Conservation (phyloP, 1,140 invertebrate species). For the Orius insidiosus region DNA sequence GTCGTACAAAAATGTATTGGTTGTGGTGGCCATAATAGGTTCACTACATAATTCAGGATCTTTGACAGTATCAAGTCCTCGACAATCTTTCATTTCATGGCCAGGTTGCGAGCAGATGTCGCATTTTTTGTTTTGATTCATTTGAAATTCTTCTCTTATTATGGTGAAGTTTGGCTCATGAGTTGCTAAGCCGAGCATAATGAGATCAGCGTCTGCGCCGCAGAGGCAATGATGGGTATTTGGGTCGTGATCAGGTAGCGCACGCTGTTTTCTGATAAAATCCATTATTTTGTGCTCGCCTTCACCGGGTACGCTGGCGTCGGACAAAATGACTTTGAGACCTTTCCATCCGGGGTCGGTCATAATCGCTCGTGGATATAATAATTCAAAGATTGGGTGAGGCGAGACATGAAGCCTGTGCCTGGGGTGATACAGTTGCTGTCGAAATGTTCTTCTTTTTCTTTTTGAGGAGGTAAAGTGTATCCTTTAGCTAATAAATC, state of each 20-base stretch:
- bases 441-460: constrained; percentile 87
- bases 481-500: constrained; percentile 60
- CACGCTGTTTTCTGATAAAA: constrained; percentile 88
- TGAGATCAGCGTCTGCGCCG: constrained; percentile 97
- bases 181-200: constrained; percentile 96
- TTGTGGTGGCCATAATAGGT: constrained; percentile 37
- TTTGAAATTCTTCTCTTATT: constrained; percentile 95
- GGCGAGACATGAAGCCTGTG: constrained; percentile 92
- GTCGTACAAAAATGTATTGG: constrained; percentile 75
- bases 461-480: constrained; percentile 73
- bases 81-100: constrained; percentile 92
- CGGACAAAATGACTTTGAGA: constrained; percentile 80
- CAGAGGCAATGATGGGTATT: constrained; percentile 96
- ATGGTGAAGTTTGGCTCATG: constrained; percentile 98
- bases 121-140: constrained; percentile 89
- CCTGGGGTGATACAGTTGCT: constrained; percentile 99
- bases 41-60: constrained; percentile 9
- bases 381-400: constrained; percentile 88
- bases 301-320: constrained; percentile 91
- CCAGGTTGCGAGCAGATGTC: constrained; percentile 91
- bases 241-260: constrained; percentile 89
- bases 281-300: constrained; percentile 99
- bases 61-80: constrained; percentile 34
- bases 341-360: constrained; percentile 90
- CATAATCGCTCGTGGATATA: constrained; percentile 90